These are phyloP conservation scores for Creontiades dilutus DNA, from an alignment of 2,888 invertebrate genomes.

Conservation along the genomic window DNA sequence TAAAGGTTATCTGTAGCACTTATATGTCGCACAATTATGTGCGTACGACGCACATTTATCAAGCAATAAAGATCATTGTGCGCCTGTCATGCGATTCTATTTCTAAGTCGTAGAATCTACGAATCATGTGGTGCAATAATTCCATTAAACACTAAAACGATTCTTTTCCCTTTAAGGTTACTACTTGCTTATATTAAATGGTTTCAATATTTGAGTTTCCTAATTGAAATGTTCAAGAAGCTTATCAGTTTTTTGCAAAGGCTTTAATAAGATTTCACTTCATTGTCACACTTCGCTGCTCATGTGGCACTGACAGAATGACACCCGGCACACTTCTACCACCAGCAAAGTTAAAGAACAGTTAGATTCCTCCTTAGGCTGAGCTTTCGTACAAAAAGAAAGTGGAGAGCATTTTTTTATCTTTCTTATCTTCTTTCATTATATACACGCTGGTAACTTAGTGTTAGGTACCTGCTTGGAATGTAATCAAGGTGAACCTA, in stretches of 20 bases:
- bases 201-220: too few relatives aligned
- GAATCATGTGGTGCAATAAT: neutral
- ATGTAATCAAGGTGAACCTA: too few relatives aligned
- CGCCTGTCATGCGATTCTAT: too few relatives aligned
- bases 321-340: neutral
- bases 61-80: neutral
- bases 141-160: neutral
- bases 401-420: too few relatives aligned
- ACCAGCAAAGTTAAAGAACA: neutral
- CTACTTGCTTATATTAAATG: too few relatives aligned
- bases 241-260: neutral
- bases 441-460: too few relatives aligned
- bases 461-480: too few relatives aligned
- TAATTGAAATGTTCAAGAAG: too few relatives aligned
- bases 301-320: slow-evolving; percentile 44
- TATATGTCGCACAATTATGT: too few relatives aligned
- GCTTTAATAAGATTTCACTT: neutral
- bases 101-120: neutral
- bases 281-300: neutral
- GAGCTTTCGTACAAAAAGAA: neutral
- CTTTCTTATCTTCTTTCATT: too few relatives aligned
- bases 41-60: neutral
- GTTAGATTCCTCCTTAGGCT: neutral
- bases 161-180: too few relatives aligned
- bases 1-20: too few relatives aligned